Percentiles rank a stretch among this genome's conserved stretches.
Conservation (phyloP, 2,113 vertebrate genomes). For the Dipodomys ordii region DNA sequence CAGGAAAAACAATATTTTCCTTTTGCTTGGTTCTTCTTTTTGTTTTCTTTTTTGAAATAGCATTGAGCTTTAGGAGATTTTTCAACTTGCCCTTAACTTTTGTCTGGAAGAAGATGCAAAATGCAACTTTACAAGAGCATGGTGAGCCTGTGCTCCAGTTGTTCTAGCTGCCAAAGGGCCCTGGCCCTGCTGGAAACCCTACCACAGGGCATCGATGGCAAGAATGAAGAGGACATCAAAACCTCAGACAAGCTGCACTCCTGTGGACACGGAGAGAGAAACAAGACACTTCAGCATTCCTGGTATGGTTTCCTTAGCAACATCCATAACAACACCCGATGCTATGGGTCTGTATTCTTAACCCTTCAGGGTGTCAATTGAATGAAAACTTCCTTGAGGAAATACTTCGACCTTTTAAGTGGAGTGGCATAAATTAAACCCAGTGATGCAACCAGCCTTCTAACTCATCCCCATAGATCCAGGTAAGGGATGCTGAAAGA, state of each 20-base stretch:
- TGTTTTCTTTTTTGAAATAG: background rate
- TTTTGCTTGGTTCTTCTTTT: background rate
- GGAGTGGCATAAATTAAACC: constrained; percentile 80
- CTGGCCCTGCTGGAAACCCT: constrained; percentile 59
- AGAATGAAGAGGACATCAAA: constrained; percentile 85
- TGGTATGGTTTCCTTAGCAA: constrained; percentile 89
- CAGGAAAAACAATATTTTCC: background rate
- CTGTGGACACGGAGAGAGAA: constrained; percentile 85
- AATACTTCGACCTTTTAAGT: constrained; percentile 81
- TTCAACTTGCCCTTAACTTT: background rate
- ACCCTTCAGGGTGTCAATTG: constrained; percentile 87
- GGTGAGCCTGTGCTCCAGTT: constrained; percentile 65
- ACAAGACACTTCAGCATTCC: constrained; percentile 90
- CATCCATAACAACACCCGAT: constrained; percentile 86
- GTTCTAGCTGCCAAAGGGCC: constrained; percentile 68
- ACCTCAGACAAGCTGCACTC: constrained; percentile 83
- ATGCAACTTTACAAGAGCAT: background rate
- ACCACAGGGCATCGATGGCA: constrained; percentile 79
- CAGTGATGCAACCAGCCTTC: constrained; percentile 2
- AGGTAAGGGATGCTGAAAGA: background rate
- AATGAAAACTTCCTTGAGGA: constrained; percentile 89
- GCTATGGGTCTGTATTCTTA: constrained; percentile 88
- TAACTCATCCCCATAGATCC: constrained; percentile 30
- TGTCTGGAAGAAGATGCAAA: constrained; percentile 44
- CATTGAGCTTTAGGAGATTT: constrained; percentile 26